Percentiles rank a stretch among this genome's conserved stretches.
phyloP scores from a whole-genome alignment of 2,888 invertebrate species.

The Hyposoter dolosus region DNA sequence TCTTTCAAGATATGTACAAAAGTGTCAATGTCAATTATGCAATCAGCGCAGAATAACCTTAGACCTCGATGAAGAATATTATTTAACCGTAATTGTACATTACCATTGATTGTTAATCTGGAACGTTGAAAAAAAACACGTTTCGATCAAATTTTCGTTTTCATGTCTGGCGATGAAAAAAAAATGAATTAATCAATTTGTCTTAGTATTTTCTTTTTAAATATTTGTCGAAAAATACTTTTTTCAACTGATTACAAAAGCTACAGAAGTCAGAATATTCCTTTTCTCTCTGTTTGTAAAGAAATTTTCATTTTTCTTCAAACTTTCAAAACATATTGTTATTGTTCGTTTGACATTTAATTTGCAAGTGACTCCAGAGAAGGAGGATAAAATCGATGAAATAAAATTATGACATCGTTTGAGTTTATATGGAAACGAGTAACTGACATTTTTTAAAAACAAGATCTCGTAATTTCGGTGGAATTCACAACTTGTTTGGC shows the following conservation, averaged over 20 bases:
- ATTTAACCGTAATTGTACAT: constrained; percentile 33
- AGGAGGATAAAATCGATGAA: not conserved
- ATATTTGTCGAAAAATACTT: not conserved
- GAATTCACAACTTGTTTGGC: not conserved
- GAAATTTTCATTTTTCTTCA: not conserved
- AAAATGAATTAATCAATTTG: not conserved
- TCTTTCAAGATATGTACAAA: not conserved
- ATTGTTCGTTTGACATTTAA: not conserved
- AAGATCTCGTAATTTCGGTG: not conserved
- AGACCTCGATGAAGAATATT: constrained; percentile 30
- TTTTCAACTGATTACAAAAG: not conserved
- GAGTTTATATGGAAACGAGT: not conserved
- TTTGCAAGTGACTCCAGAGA: not conserved
- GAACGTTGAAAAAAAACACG: not conserved
- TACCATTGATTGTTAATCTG: constrained; percentile 26
- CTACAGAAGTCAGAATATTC: not conserved
- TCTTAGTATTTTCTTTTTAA: not conserved
- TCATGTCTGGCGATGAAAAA: not conserved
- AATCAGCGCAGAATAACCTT: constrained; percentile 31
- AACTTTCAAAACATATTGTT: not conserved
- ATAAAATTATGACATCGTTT: not conserved
- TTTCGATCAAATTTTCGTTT: not conserved
- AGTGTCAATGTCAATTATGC: constrained; percentile 10
- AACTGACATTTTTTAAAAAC: not conserved
- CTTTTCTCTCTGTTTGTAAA: not conserved